Evolutionary conservation across 2,113 vertebrate genomes (phyloP), one percentile per base, ranked within the genome.

Genomic region (Helogale parvula): DNA sequence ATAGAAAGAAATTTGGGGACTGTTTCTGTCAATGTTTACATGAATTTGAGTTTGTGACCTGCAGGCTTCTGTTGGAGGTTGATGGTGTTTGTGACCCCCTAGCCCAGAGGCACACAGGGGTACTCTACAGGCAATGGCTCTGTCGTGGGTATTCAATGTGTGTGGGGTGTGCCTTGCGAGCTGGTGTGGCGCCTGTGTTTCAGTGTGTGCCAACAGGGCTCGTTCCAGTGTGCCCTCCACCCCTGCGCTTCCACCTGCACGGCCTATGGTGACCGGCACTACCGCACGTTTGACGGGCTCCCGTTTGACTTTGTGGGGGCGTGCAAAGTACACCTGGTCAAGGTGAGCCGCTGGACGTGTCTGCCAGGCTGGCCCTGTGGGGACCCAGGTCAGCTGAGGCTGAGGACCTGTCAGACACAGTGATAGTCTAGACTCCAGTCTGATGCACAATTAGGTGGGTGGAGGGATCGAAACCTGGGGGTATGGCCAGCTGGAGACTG

Each of bases 181-280:
- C 23, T 19, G 45, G 5, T 33, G 16, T 47, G 81, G 31, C 1
- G 1, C 0, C 0, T 97, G 60, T 98, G 96, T 98, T 99, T 97
- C 98, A 99, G 99, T 16, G 71, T 99, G 92, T 99, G 99, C 98
- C 99, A 99, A 85, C 99, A 98, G 0, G 99, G 99, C 68, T 99
- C 99, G 0, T 99, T 99, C 97, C 99, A 99, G 96, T 99, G 99
- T 88, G 93, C 95, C 84, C 99, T 99, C 97, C 99, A 98, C 31
- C 99, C 99, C 0, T 99, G 99, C n/a, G 99, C 99, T 0, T 99
- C 99, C 31, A 99, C 99, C 99, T 99, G 99, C 97, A 99, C 99
- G 0, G 98, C 99, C 0, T 99, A 99, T 0, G 99, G 99, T 0
- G 99, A 99, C 95, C 99, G 99, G 1, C 99, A 99, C 98, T 99